Base-by-base conservation (phyloP, 2,888 invertebrate genomes). In the Troglohyphantes excavatus region DNA sequence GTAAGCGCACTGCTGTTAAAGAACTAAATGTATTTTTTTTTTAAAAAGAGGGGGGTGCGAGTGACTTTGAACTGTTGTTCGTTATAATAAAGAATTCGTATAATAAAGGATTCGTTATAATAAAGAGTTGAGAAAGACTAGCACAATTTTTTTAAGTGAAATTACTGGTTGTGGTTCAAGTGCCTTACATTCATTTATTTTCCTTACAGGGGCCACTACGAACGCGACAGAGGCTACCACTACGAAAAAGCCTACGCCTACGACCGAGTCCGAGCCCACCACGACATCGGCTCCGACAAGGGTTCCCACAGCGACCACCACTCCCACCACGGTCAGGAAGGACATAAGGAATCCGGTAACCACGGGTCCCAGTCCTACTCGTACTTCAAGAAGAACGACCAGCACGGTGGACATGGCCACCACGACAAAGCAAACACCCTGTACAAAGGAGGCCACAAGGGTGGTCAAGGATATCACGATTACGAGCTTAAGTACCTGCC, bases 191-290 rank as follows among this genome's bases (percentile, higher is more conserved):
- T n/a, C 13, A 39, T 39, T 0, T 3, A 39, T 39, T 7, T 53
- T 53, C n/a, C 53, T 19, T 39, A n/a, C 79, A 89, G 84, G 46
- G 89, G 33, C 33, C 72, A 68, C 29, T 90, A 90, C 76, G 89
- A 90, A 21, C 83, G 83, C n/a, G 89, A 90, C 63, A 27, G 89
- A 13, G 89, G 89, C n/a, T 90, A 90, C 65, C 89, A 90, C 63
- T 90, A 90, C 79, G 89, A 90, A 39, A 90, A 90, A 43, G 83
- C 89, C 2, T 90, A 90, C 39, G 89, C 89, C 6, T 90, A 90
- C 79, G 89, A 90, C 72, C 26, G 89, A 5, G 43, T 90, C n/a
- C 39, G 83, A 17, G 84, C 84, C 21, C 65, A 78, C 23, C 89
- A 90, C 59, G 89, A 90, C 70, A 84, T 84, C 61, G 89, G 84